phyloP scores from a whole-genome alignment of 2,888 invertebrate species.

The Crocallis elinguaria region DNA sequence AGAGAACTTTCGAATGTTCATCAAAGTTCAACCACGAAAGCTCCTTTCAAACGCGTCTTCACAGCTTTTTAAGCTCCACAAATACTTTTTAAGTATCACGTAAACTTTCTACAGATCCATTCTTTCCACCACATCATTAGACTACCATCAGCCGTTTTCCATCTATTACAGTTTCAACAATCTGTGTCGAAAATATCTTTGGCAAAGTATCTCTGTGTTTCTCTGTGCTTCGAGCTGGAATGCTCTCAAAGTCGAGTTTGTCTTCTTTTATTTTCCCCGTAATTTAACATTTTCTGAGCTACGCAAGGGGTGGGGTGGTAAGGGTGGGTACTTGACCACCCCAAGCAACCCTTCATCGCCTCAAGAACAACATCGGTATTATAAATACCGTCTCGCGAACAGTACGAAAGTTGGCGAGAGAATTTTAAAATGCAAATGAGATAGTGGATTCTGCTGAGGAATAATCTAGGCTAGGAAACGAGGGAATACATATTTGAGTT shows the following conservation, averaged over 20 bases:
- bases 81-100: constrained; percentile 54
- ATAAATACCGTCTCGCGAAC: constrained; percentile 55
- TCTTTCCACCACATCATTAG: constrained; percentile 60
- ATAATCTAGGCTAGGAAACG: background rate
- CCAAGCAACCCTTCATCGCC: constrained; percentile 60
- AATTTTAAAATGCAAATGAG: constrained; percentile 37
- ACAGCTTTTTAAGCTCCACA: constrained; percentile 31
- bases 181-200: constrained; percentile 18
- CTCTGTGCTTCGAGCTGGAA: constrained; percentile 7
- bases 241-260: constrained; percentile 40
- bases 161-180: constrained; percentile 17
- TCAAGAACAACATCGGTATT: constrained; percentile 70
- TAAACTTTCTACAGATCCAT: constrained; percentile 48
- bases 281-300: constrained; percentile 59
- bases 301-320: constrained; percentile 42
- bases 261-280: constrained; percentile 59
- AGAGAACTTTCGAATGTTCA: constrained; percentile 13
- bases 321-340: constrained; percentile 61
- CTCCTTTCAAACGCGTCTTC: constrained; percentile 42
- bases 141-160: constrained; percentile 26
- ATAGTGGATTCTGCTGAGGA: constrained; percentile 20
- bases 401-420: constrained; percentile 29
- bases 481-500: too few species aligned
- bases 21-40: constrained; percentile 22
- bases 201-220: constrained; percentile 10